A percentile compares a stretch with the other conserved stretches of the same genome.
Conservation (phyloP, 2,113 vertebrate genomes). For the Marcusenius ussheri region DNA sequence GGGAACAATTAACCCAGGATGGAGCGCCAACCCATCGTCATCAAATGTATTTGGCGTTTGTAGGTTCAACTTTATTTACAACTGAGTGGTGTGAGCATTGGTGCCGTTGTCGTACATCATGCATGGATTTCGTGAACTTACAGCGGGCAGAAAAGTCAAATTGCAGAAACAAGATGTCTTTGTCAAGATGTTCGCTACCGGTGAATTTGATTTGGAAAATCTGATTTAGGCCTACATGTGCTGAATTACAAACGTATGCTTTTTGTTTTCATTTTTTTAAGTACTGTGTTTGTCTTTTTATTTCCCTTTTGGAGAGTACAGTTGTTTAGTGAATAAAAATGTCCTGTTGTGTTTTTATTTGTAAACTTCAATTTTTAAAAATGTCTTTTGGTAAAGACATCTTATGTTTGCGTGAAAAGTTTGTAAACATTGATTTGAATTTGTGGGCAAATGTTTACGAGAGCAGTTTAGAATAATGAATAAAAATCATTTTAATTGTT, state of each 20-base stretch:
- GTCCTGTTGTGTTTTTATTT: conserved; percentile 49
- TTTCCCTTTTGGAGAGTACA: conserved; percentile 27
- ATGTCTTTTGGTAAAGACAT: conserved; percentile 40
- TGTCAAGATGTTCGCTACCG: conserved; percentile 38
- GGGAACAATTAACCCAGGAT: too few species aligned
- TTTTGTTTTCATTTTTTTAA: conserved; percentile 28
- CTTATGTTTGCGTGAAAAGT: conserved; percentile 36
- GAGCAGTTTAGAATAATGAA: neutral
- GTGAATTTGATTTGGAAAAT: conserved; percentile 41
- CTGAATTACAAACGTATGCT: conserved; percentile 47
- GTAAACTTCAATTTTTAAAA: conserved; percentile 39
- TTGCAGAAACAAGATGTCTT: conserved; percentile 35
- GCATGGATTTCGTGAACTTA: conserved; percentile 38
- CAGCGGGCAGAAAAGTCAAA: conserved; percentile 12
- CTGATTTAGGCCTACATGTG: conserved; percentile 51
- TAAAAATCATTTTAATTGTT: neutral
- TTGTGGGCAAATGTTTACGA: neutral
- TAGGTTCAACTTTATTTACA: conserved; percentile 99
- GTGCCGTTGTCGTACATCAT: conserved; percentile 66
- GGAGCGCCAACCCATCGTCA: too few species aligned
- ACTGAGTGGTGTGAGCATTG: conserved; percentile 59
- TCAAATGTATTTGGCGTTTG: neutral
- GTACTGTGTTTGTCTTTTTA: conserved; percentile 42
- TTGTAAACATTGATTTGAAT: neutral
- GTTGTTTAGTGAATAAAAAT: conserved; percentile 53